Base-by-base conservation (phyloP, 2,113 vertebrate genomes). In the Muntiacus muntjak region DNA sequence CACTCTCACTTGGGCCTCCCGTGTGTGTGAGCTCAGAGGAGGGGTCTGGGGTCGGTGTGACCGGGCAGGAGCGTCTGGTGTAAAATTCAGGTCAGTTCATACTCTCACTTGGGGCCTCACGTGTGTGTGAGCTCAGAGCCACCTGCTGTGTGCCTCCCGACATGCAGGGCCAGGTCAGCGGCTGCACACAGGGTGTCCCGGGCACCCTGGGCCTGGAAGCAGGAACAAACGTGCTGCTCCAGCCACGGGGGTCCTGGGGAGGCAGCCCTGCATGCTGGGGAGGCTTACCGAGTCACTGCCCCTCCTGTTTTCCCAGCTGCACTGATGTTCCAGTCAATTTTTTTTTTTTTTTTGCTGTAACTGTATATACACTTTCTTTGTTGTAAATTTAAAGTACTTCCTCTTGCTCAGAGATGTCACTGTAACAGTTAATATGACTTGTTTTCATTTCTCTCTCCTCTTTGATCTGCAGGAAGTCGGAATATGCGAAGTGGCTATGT, bases 291-390 rank as follows among this genome's bases (percentile, higher is more conserved):
- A 11, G 8, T 13, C 1, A 5, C 1, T 62, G 3, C 26, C 16
- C 8, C 5, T 28, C 21, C 58, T 33, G 1, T 11, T 15, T 15
- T 36, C 23, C 17, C 36, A 74, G 91, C 11, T 2, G 1, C 7
- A 6, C 3, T 0, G 43, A 0, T 55, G 5, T 2, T 1, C n/a
- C 17, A 0, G 3, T 1, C 2, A 1, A 0, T 14, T 4, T 2
- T 2, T 79, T 79, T n/a, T n/a, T n/a, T 9, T 3, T 79, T 9
- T 3, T 16, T 1, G 4, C 25, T 3, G 15, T 2, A 97, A 54
- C 23, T 0, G 6, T 43, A 52, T 82, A 62, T 9, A 0, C 4
- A 1, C 11, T 81, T 25, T 36, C 21, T 52, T 10, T 23, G 4
- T 23, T 2, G 0, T 12, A 17, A 23, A 7, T 13, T 8, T 6